A percentile compares a stretch with the other conserved stretches of the same genome.
These are phyloP conservation scores for Irena cyanogastra DNA, from an alignment of 2,113 vertebrate genomes.

Conservation along the genomic window DNA sequence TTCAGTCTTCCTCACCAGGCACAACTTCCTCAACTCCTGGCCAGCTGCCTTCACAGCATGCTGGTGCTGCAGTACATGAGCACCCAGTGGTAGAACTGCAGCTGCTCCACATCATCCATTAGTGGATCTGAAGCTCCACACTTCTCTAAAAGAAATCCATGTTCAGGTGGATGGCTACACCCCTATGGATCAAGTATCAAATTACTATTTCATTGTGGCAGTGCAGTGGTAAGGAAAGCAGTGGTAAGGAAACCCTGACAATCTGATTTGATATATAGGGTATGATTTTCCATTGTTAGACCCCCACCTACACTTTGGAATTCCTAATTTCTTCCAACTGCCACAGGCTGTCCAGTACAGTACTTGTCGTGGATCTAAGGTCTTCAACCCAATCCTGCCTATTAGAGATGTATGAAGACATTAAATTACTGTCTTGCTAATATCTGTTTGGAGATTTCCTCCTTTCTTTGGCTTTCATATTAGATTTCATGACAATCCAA, in stretches of 20 bases:
- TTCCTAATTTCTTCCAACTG: neutral
- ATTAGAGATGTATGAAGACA: neutral
- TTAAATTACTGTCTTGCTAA: neutral
- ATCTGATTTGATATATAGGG: neutral
- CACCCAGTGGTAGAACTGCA: neutral
- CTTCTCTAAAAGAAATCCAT: neutral
- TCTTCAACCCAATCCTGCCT: neutral
- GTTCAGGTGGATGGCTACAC: neutral
- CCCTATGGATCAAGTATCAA: accelerated
- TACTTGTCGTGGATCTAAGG: neutral
- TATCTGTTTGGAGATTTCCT: neutral
- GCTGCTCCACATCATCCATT: neutral
- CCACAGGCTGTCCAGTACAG: neutral
- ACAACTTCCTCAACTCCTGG: neutral
- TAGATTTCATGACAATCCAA: neutral
- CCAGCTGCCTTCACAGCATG: neutral
- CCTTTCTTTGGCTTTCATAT: neutral
- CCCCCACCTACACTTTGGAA: neutral
- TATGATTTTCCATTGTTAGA: neutral
- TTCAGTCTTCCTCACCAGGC: neutral
- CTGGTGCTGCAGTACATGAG: neutral
- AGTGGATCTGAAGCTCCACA: neutral
- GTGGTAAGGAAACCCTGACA: neutral
- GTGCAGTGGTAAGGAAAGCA: neutral
- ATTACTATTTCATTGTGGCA: neutral